These are phyloP conservation scores for Drosophila pallidifrons DNA, from an alignment of 1,140 invertebrate genomes.

Conservation along the genomic window DNA sequence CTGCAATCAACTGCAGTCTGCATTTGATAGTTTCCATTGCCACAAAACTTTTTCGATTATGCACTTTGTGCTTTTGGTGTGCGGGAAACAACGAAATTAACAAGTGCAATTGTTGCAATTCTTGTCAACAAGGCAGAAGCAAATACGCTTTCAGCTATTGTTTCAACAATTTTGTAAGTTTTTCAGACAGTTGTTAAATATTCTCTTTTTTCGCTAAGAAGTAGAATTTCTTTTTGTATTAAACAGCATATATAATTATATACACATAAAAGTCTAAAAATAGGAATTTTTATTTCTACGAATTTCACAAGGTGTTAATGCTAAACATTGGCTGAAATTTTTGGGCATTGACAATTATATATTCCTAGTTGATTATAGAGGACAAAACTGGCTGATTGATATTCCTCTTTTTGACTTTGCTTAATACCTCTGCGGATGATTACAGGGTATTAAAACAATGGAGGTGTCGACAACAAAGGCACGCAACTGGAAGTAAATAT, in stretches of 20 bases:
- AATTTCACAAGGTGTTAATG: background rate
- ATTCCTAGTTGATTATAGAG: background rate
- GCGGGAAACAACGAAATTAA: constrained; percentile 14
- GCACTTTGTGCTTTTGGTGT: constrained; percentile 7
- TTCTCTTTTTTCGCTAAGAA: no score
- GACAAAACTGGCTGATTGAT: background rate
- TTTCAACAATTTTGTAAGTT: no score
- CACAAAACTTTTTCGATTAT: constrained; percentile 45
- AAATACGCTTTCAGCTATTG: background rate
- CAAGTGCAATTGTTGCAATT: background rate
- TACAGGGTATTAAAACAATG: constrained; percentile 4
- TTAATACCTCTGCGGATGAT: background rate
- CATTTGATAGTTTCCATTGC: constrained; percentile 11
- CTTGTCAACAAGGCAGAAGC: background rate
- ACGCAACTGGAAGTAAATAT: constrained; percentile 19
- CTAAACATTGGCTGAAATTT: no score
- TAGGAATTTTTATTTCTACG: background rate
- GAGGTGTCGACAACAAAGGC: background rate
- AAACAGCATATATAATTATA: background rate
- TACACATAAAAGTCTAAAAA: no score
- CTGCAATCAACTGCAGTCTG: background rate
- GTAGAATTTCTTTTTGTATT: no score
- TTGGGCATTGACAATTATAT: no score
- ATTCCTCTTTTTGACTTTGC: background rate
- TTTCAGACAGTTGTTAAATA: no score